Percentiles rank a stretch among this genome's conserved stretches.
Evolutionary conservation across 2,888 invertebrate species (phyloP).

Genomic region (Rhimphoctona megacephalus): DNA sequence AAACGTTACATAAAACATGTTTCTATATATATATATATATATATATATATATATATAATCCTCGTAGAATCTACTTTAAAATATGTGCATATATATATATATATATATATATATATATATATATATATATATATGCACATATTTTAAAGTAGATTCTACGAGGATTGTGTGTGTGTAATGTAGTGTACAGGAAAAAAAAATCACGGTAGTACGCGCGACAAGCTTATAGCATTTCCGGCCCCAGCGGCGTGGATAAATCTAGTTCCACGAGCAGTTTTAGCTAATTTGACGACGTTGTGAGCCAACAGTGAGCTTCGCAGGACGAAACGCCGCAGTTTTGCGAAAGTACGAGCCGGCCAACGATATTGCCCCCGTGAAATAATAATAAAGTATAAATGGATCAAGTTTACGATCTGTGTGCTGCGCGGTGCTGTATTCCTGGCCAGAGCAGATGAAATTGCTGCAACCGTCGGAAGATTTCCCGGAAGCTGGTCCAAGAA

Average conservation of each 20-base stretch:
- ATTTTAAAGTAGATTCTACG: conserved; percentile 58
- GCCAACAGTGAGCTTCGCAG: conserved; percentile 36
- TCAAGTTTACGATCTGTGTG: conserved; percentile 82
- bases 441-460: conserved; percentile 59
- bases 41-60: too few species aligned
- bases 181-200: background rate
- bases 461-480: conserved; percentile 48
- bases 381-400: conserved; percentile 85
- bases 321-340: conserved; percentile 58
- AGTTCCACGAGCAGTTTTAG: conserved; percentile 80
- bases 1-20: background rate
- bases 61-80: conserved; percentile 59
- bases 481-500: conserved; percentile 1
- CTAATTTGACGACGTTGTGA: conserved; percentile 82
- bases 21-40: too few species aligned
- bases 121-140: conserved; percentile 3
- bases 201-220: background rate
- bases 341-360: conserved; percentile 71
- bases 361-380: conserved; percentile 84
- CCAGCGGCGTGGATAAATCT: conserved; percentile 74
- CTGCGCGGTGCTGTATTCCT: conserved; percentile 61
- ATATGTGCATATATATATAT: background rate
- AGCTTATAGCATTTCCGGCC: conserved; percentile 48
- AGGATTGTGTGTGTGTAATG: conserved; percentile 10
- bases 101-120: too few species aligned